phyloP scores from a whole-genome alignment of 2,797 vertebrate species.

The Phrynocephalus vlangalii region DNA sequence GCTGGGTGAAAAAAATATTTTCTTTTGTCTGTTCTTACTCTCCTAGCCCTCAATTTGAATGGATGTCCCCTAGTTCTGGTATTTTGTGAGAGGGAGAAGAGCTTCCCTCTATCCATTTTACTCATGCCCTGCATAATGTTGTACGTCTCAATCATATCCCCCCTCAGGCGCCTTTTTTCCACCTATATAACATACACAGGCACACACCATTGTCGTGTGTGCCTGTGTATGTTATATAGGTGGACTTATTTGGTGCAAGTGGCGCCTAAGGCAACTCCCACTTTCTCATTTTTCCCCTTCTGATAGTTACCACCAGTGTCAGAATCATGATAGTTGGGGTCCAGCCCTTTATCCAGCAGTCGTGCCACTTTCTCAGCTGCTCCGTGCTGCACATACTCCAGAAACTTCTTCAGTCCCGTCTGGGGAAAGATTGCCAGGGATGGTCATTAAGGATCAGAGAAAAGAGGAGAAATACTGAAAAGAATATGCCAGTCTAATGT shows the following conservation, averaged over 20 bases:
- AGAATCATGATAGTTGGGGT: slow-evolving; percentile 91
- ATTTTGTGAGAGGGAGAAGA: no score
- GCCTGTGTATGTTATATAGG: no score
- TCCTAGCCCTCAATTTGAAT: no score
- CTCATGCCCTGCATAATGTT: no score
- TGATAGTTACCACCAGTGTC: slow-evolving; percentile 85
- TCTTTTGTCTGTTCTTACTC: no score
- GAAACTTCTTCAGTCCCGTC: slow-evolving; percentile 93
- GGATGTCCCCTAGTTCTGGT: no score
- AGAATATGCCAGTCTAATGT: background rate
- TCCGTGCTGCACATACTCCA: slow-evolving; percentile 91
- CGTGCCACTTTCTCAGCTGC: slow-evolving; percentile 89
- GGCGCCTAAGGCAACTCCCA: background rate
- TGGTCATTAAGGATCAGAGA: background rate
- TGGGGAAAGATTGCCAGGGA: slow-evolving; percentile 60
- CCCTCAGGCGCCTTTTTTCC: no score
- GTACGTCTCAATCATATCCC: no score
- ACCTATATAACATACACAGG: no score
- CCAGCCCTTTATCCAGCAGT: slow-evolving; percentile 91
- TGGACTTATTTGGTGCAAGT: background rate
- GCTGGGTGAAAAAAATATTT: no score
- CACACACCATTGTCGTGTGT: background rate
- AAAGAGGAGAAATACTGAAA: background rate
- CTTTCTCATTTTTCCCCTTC: background rate
- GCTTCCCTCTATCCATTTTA: no score